These are phyloP conservation scores for Alviniconcha marisindica DNA, from an alignment of 1,140 invertebrate genomes.

Conservation along the genomic window DNA sequence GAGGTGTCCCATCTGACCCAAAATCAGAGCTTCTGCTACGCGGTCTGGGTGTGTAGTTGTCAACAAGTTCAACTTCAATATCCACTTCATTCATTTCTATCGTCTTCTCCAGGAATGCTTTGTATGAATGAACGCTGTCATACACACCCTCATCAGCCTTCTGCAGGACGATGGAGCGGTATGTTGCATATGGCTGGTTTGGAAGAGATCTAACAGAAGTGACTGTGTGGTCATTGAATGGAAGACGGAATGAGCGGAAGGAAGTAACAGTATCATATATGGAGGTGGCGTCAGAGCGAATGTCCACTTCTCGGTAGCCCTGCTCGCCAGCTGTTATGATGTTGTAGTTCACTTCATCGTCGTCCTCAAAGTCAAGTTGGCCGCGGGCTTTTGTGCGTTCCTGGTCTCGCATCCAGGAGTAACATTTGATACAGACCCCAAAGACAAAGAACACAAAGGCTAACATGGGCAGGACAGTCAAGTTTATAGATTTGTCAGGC, in stretches of 20 bases:
- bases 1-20: neutral
- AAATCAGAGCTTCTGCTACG: constrained; percentile 30
- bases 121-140: constrained; percentile 50
- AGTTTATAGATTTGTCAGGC: constrained; percentile 22
- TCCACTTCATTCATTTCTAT: constrained; percentile 48
- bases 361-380: constrained; percentile 46
- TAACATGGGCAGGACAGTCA: constrained; percentile 47
- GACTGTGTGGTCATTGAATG: constrained; percentile 47
- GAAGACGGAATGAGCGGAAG: constrained; percentile 41
- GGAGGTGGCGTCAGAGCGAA: constrained; percentile 43
- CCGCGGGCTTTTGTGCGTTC: constrained; percentile 35
- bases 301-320: constrained; percentile 44
- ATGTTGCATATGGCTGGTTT: neutral
- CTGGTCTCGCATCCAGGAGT: constrained; percentile 45
- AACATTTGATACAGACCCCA: constrained; percentile 36
- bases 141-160: constrained; percentile 43
- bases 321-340: constrained; percentile 44
- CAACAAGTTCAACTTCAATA: constrained; percentile 48
- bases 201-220: constrained; percentile 48
- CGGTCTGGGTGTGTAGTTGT: constrained; percentile 37
- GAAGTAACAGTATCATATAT: constrained; percentile 52
- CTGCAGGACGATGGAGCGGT: constrained; percentile 38
- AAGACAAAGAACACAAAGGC: constrained; percentile 45
- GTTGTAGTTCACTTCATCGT: constrained; percentile 43
- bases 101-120: constrained; percentile 46